Evolutionary conservation across 37 sponge, comb jelly and placozoan genomes (phyloP).

Genomic region (Ianthella basta): DNA sequence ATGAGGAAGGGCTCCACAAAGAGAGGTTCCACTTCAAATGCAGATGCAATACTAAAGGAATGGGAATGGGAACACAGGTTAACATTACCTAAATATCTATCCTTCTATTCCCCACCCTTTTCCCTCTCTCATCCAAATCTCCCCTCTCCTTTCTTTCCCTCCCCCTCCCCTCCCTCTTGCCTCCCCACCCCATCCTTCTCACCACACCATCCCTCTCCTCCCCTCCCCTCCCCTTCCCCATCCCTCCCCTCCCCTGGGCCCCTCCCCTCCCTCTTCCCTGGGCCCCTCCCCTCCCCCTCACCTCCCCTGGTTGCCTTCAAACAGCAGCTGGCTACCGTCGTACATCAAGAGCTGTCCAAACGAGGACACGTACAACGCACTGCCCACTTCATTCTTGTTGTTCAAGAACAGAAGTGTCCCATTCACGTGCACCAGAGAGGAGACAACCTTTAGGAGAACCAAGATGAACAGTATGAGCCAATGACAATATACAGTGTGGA

Average conservation of each 20-base stretch:
- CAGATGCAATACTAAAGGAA: conserved; percentile 19
- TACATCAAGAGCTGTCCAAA: background rate
- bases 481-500: too few relatives aligned
- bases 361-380: conserved; percentile 8
- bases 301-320: conserved; percentile 9
- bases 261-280: too few relatives aligned
- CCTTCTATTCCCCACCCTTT: too few relatives aligned
- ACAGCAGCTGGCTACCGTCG: background rate
- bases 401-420: background rate
- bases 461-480: background rate
- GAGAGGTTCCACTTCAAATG: conserved; percentile 21
- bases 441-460: conserved; percentile 1
- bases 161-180: too few relatives aligned
- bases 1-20: background rate
- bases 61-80: too few relatives aligned
- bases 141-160: too few relatives aligned
- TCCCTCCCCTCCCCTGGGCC: conserved; percentile 4
- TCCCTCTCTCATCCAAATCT: too few relatives aligned
- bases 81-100: background rate
- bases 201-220: too few relatives aligned
- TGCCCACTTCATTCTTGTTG: background rate
- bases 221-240: too few relatives aligned
- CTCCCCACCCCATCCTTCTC: background rate
- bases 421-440: background rate
- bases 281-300: background rate